Evolutionary conservation across 23 tunicate species (phyloP), one percentile per base, ranked within the genome.

Genomic region (Halocynthia aurantium): DNA sequence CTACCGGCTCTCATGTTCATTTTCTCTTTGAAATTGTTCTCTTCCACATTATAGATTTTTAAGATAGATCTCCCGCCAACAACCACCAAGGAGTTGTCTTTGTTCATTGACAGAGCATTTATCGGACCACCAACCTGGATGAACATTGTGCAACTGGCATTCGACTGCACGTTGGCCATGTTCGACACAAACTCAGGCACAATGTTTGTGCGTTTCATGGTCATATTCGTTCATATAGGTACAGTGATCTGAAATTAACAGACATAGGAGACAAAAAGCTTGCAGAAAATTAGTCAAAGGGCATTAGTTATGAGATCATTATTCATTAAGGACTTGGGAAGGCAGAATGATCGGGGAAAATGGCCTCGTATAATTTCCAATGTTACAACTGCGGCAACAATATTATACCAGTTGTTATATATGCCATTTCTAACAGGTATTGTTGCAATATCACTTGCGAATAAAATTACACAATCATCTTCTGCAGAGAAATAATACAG

Each of bases 41-140:
- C 90, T 54, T 84, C 89, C 53, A 81, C 76, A 8, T 57, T 10
- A 70, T 70, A 90, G 15, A 90, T 73, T 76, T 90, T 90, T 8
- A 90, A 76, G 19, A 90, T 56, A 13, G 89, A 70, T 53, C 96
- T 66, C 55, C 96, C 96, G 81, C 85, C 88, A 18, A 90, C 90
- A 17, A 81, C 90, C 15, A 90, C 51, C 76, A 66, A 81, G n/a
- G 53, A 52, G 61, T 74, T 84, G 75, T 84, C 86, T 55, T 75
- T 74, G 40, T 74, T 74, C 56, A 64, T 53, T 10, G 78, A 52
- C 15, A 74, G 71, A 62, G 56, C 55, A 54, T 74, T 74, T 62
- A 74, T 54, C n/a, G 78, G 62, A 12, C 78, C 78, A 54, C 78
- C 78, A 8, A 74, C 78, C 55, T 74, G 50, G 31, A 52, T 64